Evolutionary conservation across 1,140 invertebrate species (phyloP), one percentile per base, ranked within the genome.

Genomic region (Orchestia grillus): DNA sequence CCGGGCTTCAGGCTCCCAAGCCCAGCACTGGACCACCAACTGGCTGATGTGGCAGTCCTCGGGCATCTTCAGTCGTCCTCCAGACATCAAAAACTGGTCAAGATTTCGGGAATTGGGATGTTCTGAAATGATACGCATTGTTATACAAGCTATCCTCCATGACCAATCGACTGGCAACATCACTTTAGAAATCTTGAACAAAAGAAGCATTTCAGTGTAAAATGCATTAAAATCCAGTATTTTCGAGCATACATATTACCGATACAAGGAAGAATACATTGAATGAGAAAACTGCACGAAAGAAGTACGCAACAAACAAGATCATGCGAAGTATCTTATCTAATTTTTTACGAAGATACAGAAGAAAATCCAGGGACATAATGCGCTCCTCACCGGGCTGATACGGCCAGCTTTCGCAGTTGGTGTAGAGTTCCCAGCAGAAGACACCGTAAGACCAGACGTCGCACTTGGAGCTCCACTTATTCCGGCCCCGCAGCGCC

Each of bases 391-490:
- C 44, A 94, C 92, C 92, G 36, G 44, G 44, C 44, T 42, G 41
- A 40, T 94, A 94, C 15, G 92, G 92, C 23, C 40, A 11, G 44
- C 92, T 6, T 19, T 15, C 16, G 44, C 92, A 94, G 92, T 94
- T n/a, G 44, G 92, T 94, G 40, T 94, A 94, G 43, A 94, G 92
- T n/a, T 95, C 95, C 95, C 95, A 96, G n/a, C 87, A 62, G 45
- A 96, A 96, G 41, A 96, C 87, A 0, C 96, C 96, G 41, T 36
- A 96, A n/a, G 96, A 96, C 96, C 96, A 96, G 36, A 96, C 88
- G 44, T 96, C 96, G 44, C 96, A 47, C 44, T 45, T 47, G n/a
- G 88, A 43, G 16, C 57, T 91, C 96, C 96, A 96, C 42, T 19
- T 88, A 41, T 45, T n/a, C 3, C 47, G 36, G 91, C 95, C 57